Evolutionary conservation across 2,888 invertebrate species (phyloP), one percentile per base, ranked within the genome.

Genomic region (Nasonovia ribisnigri): DNA sequence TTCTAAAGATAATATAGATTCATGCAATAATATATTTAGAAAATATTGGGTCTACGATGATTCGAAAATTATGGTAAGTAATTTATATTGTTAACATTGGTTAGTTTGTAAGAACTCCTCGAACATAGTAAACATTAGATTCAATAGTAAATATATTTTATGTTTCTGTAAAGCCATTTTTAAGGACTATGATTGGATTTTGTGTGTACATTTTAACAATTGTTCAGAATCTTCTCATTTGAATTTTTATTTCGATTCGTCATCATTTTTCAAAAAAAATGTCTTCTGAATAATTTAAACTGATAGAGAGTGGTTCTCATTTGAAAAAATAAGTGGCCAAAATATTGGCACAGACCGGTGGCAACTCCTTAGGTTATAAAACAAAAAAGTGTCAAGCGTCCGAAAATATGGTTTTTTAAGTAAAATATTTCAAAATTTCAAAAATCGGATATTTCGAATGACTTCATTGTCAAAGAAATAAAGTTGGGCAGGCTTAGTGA

Each of bases 271-370:
- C 6, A 54, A 67, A 67, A 67, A n/a, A 67, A n/a, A 0, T 13
- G 16, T n/a, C 13, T 16, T 16, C n/a, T n/a, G 67, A 67, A 67
- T 67, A n/a, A n/a, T n/a, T 67, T n/a, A 13, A 67, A 67, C n/a
- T n/a, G 54, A 3, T n/a, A n/a, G 5, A 67, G 5, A 4, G 1
- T 13, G 16, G 67, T 67, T 16, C 3, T 67, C 5, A 67, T 13
- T n/a, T n/a, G 5, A n/a, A n/a, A n/a, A 67, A 13, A 57, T 3
- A 1, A n/a, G n/a, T n/a, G 0, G 11, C 5, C 3, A n/a, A n/a
- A n/a, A n/a, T 67, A 67, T n/a, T 67, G n/a, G 13, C 6, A 24
- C 24, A 54, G 54, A 6, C 48, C 48, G 0, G 1, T 48, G 48
- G 10, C 48, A 13, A 48, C 48, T 48, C 48, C 11, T 1, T 48